Evolutionary conservation across 2,113 vertebrate species (phyloP), one percentile per base, ranked within the genome.

Genomic region (Oenanthe melanoleuca): DNA sequence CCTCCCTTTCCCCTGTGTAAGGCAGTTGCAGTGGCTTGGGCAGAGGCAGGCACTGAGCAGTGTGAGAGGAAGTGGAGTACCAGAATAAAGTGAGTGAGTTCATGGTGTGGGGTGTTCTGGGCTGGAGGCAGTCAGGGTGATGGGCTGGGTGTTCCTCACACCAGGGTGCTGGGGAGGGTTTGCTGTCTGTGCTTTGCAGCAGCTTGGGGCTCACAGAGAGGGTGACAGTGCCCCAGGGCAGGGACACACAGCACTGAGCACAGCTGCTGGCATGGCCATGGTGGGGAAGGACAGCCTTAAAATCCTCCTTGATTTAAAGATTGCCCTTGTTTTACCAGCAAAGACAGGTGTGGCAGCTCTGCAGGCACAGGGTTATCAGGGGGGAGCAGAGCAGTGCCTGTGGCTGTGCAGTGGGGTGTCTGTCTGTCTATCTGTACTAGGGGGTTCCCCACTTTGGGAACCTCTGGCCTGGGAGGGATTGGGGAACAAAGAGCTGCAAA

Each of bases 81-180:
- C 1, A 6, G 7, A 34, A 26, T 63, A 2, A 26, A 53, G 20
- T 12, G 7, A 19, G 24, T 0, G 55, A 31, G 38, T 44, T 73
- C 1, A 3, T 0, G 3, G 9, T 18, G 59, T 14, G 37, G 55
- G 5, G 1, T 1, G 24, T 34, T 69, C 34, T 6, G 40, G 66
- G 1, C 63, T 49, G 57, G 42, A 21, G 31, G 0, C 3, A 4
- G 31, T 5, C 0, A 0, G 7, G 40, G 78, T 12, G 55, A 8
- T 20, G 13, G 28, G 80, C 40, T 57, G 26, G 5, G 53, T 33
- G 34, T 8, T 47, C 63, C 64, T n/a, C 1, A 0, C 56, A 42
- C 80, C 72, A 5, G 7, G 6, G 19, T 6, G 80, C 88, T 42
- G 40, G 10, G 66, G 29, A 12, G 26, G 7, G 15, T 14, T 37